phyloP scores from a whole-genome alignment of 2,113 vertebrate species.

The Cinclus mexicanus region DNA sequence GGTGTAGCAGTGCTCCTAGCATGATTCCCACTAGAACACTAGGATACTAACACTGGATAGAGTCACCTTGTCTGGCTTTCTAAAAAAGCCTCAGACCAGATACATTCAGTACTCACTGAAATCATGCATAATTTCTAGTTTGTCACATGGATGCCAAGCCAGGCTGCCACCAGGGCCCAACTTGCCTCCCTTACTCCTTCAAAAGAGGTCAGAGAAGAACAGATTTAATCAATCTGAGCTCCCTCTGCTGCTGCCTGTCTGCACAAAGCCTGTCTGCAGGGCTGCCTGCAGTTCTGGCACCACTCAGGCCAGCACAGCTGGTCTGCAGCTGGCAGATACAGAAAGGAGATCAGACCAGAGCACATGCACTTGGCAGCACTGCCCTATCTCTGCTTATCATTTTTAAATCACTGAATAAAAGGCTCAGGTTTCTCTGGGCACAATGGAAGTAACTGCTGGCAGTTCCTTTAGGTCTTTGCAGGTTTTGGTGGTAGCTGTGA shows the following conservation, averaged over 20 bases:
- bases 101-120: not conserved
- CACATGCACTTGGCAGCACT: not conserved
- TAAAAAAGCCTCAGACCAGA: not conserved
- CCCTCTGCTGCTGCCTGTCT: not conserved
- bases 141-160: not conserved
- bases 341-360: not conserved
- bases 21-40: not conserved
- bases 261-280: not conserved
- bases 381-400: not conserved
- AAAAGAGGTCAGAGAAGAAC: not conserved
- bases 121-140: not conserved
- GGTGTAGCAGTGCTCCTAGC: not conserved
- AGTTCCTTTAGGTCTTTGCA: not conserved
- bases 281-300: not conserved
- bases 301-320: not conserved
- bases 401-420: not conserved
- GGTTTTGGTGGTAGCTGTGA: not conserved
- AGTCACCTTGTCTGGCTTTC: not conserved
- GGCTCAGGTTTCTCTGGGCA: not conserved
- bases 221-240: not conserved
- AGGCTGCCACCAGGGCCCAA: not conserved
- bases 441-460: not conserved
- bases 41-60: not conserved
- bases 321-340: not conserved
- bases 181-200: not conserved